phyloP scores from a whole-genome alignment of 2,113 vertebrate species.

The Mirounga angustirostris region DNA sequence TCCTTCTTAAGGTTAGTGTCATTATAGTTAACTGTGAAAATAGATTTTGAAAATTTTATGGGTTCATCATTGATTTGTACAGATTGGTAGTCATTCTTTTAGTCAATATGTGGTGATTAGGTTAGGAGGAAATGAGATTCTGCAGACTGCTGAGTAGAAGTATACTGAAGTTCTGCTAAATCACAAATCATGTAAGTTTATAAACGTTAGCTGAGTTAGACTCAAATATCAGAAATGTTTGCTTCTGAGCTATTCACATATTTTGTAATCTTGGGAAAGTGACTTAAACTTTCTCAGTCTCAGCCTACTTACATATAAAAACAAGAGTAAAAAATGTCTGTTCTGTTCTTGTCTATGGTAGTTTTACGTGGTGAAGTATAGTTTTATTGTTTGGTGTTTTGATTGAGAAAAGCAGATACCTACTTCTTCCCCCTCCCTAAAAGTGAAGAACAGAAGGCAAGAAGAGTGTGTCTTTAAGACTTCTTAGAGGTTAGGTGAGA shows the following conservation, averaged over 20 bases:
- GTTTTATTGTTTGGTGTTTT: conserved; percentile 31
- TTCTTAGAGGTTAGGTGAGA: neutral
- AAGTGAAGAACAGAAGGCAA: neutral
- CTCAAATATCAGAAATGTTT: neutral
- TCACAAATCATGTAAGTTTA: neutral
- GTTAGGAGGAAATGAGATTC: neutral
- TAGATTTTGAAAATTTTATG: neutral
- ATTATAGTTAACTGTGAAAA: neutral
- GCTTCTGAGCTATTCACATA: neutral
- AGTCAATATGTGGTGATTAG: neutral
- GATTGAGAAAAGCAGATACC: neutral
- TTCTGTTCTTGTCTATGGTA: neutral
- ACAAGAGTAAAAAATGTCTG: neutral
- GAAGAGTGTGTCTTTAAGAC: neutral
- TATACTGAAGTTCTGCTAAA: neutral
- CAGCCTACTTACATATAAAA: neutral
- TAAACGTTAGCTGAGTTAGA: neutral
- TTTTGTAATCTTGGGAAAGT: neutral
- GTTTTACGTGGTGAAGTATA: neutral
- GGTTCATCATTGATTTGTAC: neutral
- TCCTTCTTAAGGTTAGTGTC: neutral
- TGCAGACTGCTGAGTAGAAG: neutral
- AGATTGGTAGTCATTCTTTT: neutral
- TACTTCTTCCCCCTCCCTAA: neutral
- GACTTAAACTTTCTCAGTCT: neutral